Evolutionary conservation across 23 tunicate genomes (phyloP), one percentile per base, ranked within the genome.

Genomic region (Corella eumyota): DNA sequence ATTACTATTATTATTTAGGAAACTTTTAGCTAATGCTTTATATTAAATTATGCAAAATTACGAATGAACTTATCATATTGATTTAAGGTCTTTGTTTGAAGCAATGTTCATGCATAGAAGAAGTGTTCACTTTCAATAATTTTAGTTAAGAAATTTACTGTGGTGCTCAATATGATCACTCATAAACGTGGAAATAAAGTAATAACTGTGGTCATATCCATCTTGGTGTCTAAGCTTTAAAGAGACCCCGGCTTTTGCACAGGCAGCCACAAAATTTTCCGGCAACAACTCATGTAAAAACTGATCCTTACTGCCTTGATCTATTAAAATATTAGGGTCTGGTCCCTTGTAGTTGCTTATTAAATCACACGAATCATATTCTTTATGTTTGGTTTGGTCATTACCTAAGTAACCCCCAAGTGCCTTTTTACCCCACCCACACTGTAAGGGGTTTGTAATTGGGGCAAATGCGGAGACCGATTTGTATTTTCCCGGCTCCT

Each of bases 391-490:
- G 19, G 53, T 69, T 4, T 32, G 55, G 61, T 83, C 57, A 32
- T 52, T 53, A 1, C 98, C 98, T 60, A 92, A 47, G 46, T 92
- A 92, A 1, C 98, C 98, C 17, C 37, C 46, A 34, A 92, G 66
- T 9, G 98, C 98, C 67, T 92, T 92, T 27, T 76, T 77, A 9
- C 98, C 98, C 98, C 98, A 92, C 6, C 78, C 78, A 65, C 92
- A 83, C 15, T 92, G 83, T 4, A 71, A 52, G 4, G 98, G 98
- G 30, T 82, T 83, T 26, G 66, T 61, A 45, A 92, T 92, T 19
- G 98, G 98, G 15, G 98, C 66, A 56, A 92, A 92, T 25, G 98
- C 98, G 7, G 92, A 81, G 6, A 82, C 91, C 4, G 93, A 82
- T 68, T 77, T 66, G 45, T 92, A 92, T 36, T 69, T 78, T 27